Evolutionary conservation across 2,113 vertebrate genomes (phyloP).

Genomic region (Chinchilla lanigera): DNA sequence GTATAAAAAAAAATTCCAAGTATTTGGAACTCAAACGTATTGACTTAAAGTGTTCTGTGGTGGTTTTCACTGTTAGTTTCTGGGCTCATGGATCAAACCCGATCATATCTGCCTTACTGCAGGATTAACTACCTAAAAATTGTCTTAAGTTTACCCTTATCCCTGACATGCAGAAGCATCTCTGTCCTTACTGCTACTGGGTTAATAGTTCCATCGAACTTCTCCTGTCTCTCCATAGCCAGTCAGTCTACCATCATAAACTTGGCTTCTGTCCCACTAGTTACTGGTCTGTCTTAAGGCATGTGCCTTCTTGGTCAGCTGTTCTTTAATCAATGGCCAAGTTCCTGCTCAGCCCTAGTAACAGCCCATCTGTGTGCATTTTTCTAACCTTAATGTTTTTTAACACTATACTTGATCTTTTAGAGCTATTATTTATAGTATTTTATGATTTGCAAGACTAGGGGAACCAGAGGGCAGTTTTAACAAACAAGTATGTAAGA

Average conservation of each 20-base stretch:
- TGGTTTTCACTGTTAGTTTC: not conserved
- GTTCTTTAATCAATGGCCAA: not conserved
- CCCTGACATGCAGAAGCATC: not conserved
- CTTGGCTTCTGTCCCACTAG: not conserved
- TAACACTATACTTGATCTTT: not conserved
- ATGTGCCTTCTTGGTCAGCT: not conserved
- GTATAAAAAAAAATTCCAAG: not conserved
- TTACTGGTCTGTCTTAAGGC: not conserved
- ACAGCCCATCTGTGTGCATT: not conserved
- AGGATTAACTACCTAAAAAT: not conserved
- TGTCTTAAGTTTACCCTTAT: not conserved
- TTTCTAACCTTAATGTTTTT: not conserved
- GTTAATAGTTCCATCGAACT: not conserved
- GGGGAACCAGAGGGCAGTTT: not conserved
- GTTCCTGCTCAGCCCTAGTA: not conserved
- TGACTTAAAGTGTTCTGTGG: not conserved
- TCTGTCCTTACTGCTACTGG: not conserved
- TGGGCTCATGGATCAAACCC: not conserved
- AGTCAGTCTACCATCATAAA: not conserved
- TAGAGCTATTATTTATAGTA: not conserved
- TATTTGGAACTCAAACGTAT: slow-evolving; percentile 17
- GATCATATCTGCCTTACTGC: not conserved
- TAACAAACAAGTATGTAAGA: not conserved
- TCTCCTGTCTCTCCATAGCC: not conserved
- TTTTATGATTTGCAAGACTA: not conserved